These are phyloP conservation scores for Copidosoma floridanum DNA, from an alignment of 1,140 invertebrate genomes.

Conservation along the genomic window DNA sequence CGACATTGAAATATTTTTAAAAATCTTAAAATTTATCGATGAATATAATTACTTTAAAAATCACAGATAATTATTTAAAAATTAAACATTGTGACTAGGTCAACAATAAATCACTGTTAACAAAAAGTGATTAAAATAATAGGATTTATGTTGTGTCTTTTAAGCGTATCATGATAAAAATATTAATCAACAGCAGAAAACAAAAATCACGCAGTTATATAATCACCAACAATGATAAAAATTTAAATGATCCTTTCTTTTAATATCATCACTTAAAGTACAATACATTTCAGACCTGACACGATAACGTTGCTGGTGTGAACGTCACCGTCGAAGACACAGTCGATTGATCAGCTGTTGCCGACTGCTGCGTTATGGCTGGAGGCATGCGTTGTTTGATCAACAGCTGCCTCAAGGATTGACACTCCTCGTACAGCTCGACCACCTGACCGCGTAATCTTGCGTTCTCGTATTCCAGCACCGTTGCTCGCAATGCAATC, in stretches of 20 bases:
- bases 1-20: neutral
- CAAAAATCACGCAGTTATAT: neutral
- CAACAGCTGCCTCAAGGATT: constrained; percentile 68
- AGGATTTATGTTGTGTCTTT: too few relatives aligned
- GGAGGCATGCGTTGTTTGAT: constrained; percentile 34
- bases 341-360: neutral
- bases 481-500: constrained; percentile 76
- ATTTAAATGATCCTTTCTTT: too few relatives aligned
- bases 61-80: too few relatives aligned
- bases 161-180: too few relatives aligned
- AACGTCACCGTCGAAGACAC: neutral
- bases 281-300: neutral
- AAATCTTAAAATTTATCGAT: neutral
- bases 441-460: constrained; percentile 76
- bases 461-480: constrained; percentile 83
- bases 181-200: too few relatives aligned
- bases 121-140: too few relatives aligned
- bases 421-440: constrained; percentile 76
- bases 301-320: neutral
- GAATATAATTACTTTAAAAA: neutral
- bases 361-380: constrained; percentile 1
- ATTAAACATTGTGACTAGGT: too few relatives aligned
- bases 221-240: too few relatives aligned
- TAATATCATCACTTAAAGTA: too few relatives aligned
- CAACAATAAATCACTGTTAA: too few relatives aligned